Base-by-base conservation (phyloP, 2,113 vertebrate genomes). In the Bufo bufo region DNA sequence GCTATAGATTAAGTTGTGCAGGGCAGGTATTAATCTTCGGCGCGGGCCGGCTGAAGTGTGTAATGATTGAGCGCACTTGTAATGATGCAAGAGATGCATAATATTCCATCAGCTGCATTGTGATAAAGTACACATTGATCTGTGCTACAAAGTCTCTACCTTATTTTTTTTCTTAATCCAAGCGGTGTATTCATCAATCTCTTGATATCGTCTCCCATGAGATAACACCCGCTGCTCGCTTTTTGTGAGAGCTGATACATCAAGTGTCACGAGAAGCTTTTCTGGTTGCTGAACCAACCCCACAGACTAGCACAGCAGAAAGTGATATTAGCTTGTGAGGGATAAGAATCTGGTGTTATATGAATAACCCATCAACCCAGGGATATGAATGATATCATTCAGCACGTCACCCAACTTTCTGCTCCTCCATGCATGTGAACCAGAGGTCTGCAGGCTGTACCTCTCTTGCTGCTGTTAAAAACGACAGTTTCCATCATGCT, bases 111-210 rank as follows among this genome's bases (percentile, higher is more conserved):
- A 52, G 20, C 87, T 77, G 81, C 72, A 84, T 77, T 65, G 81
- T 84, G 87, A 89, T 89, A 78, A 84, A 78, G 81, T 63, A 89
- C 87, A 47, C 82, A 89, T 84, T 89, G 87, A 84, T 84, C 82
- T 84, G 47, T 50, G 45, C 58, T 83, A 56, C 66, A 82, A 87
- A 87, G 72, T 65, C 71, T 78, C 82, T 56, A 71, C 58, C 82
- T 65, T 69, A 63, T 84, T 78, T 84, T 66, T 65, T 63, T 49
- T 69, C 45, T 33, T 77, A 52, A n/a, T 84, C n/a, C 23, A 23
- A 84, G 80, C 33, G 12, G 80, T 77, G 47, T 23, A 88, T 88
- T 88, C 69, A 88, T 88, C 87, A 88, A 83, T 61, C 80, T 77
- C 66, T 45, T 74, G 71, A 88, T 88, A 65, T 82, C 63, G 77